Conservation (phyloP, 1,140 invertebrate species). For the Leucophenga varia region DNA sequence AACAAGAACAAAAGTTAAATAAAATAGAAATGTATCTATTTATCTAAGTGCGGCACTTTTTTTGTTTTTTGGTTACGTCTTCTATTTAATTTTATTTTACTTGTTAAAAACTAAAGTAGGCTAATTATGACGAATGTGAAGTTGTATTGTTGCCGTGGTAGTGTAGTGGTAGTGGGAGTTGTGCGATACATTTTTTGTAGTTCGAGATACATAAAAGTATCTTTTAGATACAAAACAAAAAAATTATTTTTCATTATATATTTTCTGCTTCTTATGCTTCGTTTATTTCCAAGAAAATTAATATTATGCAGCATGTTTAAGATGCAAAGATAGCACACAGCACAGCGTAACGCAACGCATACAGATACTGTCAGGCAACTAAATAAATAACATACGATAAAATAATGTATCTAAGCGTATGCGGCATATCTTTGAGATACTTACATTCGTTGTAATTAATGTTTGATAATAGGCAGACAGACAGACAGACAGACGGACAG, state of each 20-base stretch:
- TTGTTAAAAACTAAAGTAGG: constrained; percentile 51
- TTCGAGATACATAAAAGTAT: too few species aligned
- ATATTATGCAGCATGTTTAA: constrained; percentile 49
- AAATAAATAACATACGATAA: too few species aligned
- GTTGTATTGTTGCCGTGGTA: too few species aligned
- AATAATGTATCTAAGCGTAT: not conserved
- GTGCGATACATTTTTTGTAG: too few species aligned
- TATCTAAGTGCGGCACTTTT: constrained; percentile 32
- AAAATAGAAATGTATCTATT: constrained; percentile 9
- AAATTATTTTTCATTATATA: constrained; percentile 26
- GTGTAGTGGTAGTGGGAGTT: constrained; percentile 27
- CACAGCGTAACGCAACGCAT: too few species aligned
- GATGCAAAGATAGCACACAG: constrained; percentile 39
- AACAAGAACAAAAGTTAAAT: too few species aligned
- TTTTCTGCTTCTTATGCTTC: constrained; percentile 21
- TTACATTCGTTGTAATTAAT: constrained; percentile 51
- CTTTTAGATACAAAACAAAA: constrained; percentile 11
- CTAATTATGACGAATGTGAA: constrained; percentile 34
- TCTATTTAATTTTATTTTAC: constrained; percentile 50
- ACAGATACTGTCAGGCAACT: constrained; percentile 1
- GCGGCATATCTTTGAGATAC: constrained; percentile 14
- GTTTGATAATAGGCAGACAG: constrained; percentile 22
- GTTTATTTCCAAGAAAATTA: constrained; percentile 49
- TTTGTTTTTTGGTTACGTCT: constrained; percentile 25
- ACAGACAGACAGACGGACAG: constrained; percentile 11